phyloP scores from a whole-genome alignment of 2,888 invertebrate species.

The Drosophila phalerata region DNA sequence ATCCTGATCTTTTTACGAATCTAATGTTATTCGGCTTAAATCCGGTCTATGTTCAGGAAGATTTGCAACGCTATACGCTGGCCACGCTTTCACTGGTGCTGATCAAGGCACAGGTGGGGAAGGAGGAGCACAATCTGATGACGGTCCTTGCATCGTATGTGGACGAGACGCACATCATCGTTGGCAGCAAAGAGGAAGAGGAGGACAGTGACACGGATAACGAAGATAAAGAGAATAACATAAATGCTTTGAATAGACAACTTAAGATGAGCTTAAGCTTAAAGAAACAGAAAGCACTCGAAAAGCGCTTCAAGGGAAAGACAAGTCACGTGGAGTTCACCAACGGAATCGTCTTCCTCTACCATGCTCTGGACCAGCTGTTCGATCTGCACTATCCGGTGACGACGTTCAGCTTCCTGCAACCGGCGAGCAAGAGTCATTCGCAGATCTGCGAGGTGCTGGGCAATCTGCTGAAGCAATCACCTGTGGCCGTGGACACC shows the following conservation, averaged over 20 bases:
- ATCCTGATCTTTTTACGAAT: conserved; percentile 57
- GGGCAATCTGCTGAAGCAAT: conserved; percentile 78
- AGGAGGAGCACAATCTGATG: conserved; percentile 34
- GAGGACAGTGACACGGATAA: background rate
- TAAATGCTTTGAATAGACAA: conserved; percentile 12
- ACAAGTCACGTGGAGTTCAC: background rate
- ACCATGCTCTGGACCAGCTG: conserved; percentile 58
- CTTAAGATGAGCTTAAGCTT: conserved; percentile 4
- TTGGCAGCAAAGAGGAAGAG: background rate
- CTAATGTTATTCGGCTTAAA: conserved; percentile 66
- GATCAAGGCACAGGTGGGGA: conserved; percentile 50
- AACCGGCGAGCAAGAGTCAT: conserved; percentile 57
- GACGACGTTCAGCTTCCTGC: conserved; percentile 66
- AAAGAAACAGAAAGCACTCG: background rate
- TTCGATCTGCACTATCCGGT: conserved; percentile 67
- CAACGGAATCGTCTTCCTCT: conserved; percentile 21
- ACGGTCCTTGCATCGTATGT: conserved; percentile 30
- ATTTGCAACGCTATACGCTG: conserved; percentile 69
- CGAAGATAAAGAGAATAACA: conserved; percentile 20
- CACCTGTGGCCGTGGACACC: conserved; percentile 59
- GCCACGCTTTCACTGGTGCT: conserved; percentile 66
- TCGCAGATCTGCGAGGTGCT: conserved; percentile 77
- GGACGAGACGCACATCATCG: background rate
- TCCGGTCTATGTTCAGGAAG: conserved; percentile 1
- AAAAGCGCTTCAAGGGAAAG: background rate